phyloP scores from a whole-genome alignment of 1,140 invertebrate species.

The Drosophila aff. region DNA sequence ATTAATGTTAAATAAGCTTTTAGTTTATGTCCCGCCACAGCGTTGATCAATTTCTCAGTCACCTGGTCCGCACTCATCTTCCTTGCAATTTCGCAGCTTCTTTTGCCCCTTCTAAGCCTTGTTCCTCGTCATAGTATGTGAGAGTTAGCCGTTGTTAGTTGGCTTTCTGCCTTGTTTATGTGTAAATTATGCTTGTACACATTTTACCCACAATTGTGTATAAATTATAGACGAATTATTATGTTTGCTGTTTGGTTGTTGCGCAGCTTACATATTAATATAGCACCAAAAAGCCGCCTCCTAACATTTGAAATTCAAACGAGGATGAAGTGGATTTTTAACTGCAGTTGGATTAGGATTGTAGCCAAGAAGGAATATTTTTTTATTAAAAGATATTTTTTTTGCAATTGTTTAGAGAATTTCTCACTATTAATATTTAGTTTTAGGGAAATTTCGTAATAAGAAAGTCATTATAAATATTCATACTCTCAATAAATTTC shows the following conservation, averaged over 20 bases:
- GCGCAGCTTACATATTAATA: slow-evolving; percentile 73
- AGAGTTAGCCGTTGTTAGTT: slow-evolving; percentile 51
- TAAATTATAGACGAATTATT: slow-evolving; percentile 82
- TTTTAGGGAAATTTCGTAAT: background rate
- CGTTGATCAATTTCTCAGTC: slow-evolving; percentile 83
- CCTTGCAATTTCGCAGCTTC: slow-evolving; percentile 18
- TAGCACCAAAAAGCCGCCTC: slow-evolving; percentile 49
- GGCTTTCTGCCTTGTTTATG: slow-evolving; percentile 72
- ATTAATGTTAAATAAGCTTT: slow-evolving; percentile 84
- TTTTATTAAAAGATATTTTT: too few species aligned
- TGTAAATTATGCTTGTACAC: slow-evolving; percentile 84
- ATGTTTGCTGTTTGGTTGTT: slow-evolving; percentile 54
- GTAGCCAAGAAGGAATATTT: too few species aligned
- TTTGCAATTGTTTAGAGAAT: too few species aligned
- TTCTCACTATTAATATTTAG: too few species aligned
- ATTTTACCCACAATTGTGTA: slow-evolving; percentile 82
- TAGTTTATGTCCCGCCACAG: slow-evolving; percentile 82
- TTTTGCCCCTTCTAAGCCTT: slow-evolving; percentile 23
- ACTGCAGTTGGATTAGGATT: too few species aligned
- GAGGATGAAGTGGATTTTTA: slow-evolving; percentile 6
- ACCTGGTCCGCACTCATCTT: slow-evolving; percentile 63
- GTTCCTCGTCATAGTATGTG: slow-evolving; percentile 11
- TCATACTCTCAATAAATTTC: background rate
- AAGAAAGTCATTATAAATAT: background rate
- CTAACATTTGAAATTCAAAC: slow-evolving; percentile 65